phyloP scores from a whole-genome alignment of 2,888 invertebrate species.

The Andrena camellia region DNA sequence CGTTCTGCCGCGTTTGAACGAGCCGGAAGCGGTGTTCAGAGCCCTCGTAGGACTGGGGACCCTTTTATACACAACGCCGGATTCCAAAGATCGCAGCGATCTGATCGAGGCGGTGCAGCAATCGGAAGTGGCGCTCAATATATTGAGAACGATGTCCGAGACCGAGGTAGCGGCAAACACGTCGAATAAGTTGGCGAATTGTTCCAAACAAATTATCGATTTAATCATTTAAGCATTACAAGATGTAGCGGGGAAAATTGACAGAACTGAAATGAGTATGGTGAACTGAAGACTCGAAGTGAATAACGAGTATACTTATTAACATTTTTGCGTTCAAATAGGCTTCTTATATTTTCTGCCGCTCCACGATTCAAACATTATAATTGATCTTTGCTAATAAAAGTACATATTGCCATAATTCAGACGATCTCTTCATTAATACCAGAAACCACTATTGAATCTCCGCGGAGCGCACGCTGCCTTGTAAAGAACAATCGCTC shows the following conservation, averaged over 20 bases:
- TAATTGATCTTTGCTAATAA: constrained; percentile 60
- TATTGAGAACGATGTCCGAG: constrained; percentile 77
- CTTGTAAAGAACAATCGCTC: constrained; percentile 27
- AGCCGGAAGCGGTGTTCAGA: constrained; percentile 92
- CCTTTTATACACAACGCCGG: constrained; percentile 86
- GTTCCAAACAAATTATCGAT: constrained; percentile 81
- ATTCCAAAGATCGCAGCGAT: constrained; percentile 75
- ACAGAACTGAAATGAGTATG: constrained; percentile 2
- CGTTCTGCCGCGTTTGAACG: constrained; percentile 87
- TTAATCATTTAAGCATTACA: constrained; percentile 74
- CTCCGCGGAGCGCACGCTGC: not conserved
- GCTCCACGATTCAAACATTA: constrained; percentile 55
- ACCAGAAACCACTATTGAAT: constrained; percentile 10
- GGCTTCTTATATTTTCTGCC: constrained; percentile 63
- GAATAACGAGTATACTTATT: constrained; percentile 44
- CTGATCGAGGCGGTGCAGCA: constrained; percentile 76
- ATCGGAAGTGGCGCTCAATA: constrained; percentile 74
- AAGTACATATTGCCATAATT: constrained; percentile 64
- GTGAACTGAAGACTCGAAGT: constrained; percentile 36
- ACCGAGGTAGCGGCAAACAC: constrained; percentile 60
- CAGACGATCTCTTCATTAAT: constrained; percentile 35
- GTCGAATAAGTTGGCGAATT: constrained; percentile 77
- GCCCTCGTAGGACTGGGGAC: constrained; percentile 92
- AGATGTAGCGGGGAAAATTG: not conserved
- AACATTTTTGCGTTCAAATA: constrained; percentile 43